Conservation (phyloP, 1,140 invertebrate species). For the Glossosoma conforme region DNA sequence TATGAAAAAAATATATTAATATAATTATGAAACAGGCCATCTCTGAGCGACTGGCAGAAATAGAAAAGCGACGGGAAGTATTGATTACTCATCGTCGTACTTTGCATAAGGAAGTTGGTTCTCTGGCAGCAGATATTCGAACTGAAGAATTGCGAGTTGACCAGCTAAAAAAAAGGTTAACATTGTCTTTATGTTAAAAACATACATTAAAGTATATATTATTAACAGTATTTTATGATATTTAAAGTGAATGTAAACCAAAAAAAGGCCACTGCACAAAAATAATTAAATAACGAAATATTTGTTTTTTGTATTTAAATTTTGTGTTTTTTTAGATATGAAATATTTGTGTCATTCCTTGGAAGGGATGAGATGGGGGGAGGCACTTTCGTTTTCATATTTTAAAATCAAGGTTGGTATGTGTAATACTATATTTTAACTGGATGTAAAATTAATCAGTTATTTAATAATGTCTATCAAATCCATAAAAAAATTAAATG, state of each 20-base stretch:
- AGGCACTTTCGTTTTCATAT: constrained; percentile 56
- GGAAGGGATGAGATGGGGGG: constrained; percentile 57
- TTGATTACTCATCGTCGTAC: constrained; percentile 53
- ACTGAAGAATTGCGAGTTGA: constrained; percentile 55
- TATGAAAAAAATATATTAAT: too few species aligned
- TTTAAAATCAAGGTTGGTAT: constrained; percentile 57
- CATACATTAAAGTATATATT: too few species aligned
- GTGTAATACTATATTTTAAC: not conserved
- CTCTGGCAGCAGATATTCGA: constrained; percentile 51
- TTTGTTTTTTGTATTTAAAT: too few species aligned
- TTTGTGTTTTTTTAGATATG: constrained; percentile 39
- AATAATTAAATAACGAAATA: too few species aligned
- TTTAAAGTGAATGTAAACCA: too few species aligned
- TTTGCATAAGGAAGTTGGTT: constrained; percentile 52
- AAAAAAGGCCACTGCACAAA: too few species aligned
- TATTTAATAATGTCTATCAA: too few species aligned
- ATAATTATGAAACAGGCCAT: constrained; percentile 45
- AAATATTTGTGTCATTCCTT: constrained; percentile 45
- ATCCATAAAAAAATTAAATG: too few species aligned
- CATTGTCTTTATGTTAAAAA: too few species aligned
- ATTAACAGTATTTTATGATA: too few species aligned
- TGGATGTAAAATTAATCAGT: too few species aligned
- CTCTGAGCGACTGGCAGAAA: constrained; percentile 59
- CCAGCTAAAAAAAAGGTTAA: constrained; percentile 53
- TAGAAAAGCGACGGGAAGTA: constrained; percentile 55